Conservation (phyloP, 1,140 invertebrate species). For the Helicoverpa zea region DNA sequence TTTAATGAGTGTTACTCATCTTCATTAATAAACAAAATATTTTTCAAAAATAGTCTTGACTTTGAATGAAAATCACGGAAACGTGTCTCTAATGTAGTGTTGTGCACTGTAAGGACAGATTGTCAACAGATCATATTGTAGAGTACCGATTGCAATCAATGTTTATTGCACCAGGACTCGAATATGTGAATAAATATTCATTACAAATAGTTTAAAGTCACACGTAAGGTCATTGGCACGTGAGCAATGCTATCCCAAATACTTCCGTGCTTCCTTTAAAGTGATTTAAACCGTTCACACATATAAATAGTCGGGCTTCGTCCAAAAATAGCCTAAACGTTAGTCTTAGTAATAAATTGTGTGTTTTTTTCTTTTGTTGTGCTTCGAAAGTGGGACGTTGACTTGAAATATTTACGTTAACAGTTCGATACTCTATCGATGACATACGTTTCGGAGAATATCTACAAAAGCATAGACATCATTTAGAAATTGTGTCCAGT, state of each 20-base stretch:
- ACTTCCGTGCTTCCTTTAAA: conserved; percentile 50
- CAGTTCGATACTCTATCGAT: conserved; percentile 34
- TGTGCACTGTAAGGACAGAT: not conserved
- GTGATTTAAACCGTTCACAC: conserved; percentile 47
- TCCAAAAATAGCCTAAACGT: conserved; percentile 36
- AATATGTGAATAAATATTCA: conserved; percentile 19
- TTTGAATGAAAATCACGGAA: no score
- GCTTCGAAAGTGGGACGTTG: conserved; percentile 28
- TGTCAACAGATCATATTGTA: not conserved
- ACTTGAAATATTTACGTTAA: conserved; percentile 33
- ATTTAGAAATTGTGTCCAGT: not conserved
- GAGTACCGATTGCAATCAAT: no score
- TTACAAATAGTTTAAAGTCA: conserved; percentile 2
- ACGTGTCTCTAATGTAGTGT: no score
- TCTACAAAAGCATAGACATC: not conserved
- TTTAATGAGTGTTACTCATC: conserved; percentile 10
- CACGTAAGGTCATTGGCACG: conserved; percentile 50
- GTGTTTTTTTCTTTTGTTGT: conserved; percentile 37
- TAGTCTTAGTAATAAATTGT: conserved; percentile 9
- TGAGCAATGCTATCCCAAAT: conserved; percentile 45
- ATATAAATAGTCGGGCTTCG: conserved; percentile 37
- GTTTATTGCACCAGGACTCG: not conserved
- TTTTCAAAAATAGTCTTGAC: no score
- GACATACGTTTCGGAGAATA: conserved; percentile 6
- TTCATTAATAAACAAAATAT: not conserved